These are phyloP conservation scores for Lepus europaeus DNA, from an alignment of 2,113 vertebrate genomes.

Conservation along the genomic window DNA sequence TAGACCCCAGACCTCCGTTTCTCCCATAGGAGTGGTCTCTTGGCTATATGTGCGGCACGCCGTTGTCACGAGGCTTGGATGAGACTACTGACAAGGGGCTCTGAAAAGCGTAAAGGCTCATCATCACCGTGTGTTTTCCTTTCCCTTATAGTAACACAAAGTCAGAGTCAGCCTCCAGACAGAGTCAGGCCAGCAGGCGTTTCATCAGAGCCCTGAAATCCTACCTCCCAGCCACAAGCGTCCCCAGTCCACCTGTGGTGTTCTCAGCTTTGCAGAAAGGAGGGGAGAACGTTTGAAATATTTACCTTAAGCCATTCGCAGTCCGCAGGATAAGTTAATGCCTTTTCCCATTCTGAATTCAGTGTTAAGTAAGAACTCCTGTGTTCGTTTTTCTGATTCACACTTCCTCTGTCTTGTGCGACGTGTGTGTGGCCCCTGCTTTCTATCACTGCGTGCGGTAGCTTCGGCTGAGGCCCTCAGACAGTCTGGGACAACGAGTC, in stretches of 20 bases:
- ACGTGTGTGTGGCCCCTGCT: not conserved
- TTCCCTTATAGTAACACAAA: not conserved
- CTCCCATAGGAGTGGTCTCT: not conserved
- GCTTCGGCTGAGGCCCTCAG: not conserved
- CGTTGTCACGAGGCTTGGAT: not conserved
- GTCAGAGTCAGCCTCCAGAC: conserved; percentile 25
- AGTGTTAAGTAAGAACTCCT: conserved; percentile 47
- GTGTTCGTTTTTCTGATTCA: conserved; percentile 50
- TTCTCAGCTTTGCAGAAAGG: conserved; percentile 39
- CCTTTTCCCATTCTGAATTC: conserved; percentile 63
- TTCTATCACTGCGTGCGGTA: not conserved
- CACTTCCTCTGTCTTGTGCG: not conserved
- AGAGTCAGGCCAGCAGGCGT: not conserved
- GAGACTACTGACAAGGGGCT: not conserved
- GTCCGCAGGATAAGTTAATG: conserved; percentile 48
- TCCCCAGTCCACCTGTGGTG: conserved; percentile 10
- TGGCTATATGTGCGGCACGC: too few species aligned
- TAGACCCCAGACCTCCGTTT: not conserved
- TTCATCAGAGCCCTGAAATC: conserved; percentile 45
- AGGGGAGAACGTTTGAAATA: conserved; percentile 59
- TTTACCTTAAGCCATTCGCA: conserved; percentile 63
- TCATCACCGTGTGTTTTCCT: not conserved
- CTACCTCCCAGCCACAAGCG: not conserved
- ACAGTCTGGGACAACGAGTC: not conserved
- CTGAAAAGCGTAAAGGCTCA: not conserved